phyloP scores from a whole-genome alignment of 2,888 invertebrate genomes.

The Cephus pygmeus region DNA sequence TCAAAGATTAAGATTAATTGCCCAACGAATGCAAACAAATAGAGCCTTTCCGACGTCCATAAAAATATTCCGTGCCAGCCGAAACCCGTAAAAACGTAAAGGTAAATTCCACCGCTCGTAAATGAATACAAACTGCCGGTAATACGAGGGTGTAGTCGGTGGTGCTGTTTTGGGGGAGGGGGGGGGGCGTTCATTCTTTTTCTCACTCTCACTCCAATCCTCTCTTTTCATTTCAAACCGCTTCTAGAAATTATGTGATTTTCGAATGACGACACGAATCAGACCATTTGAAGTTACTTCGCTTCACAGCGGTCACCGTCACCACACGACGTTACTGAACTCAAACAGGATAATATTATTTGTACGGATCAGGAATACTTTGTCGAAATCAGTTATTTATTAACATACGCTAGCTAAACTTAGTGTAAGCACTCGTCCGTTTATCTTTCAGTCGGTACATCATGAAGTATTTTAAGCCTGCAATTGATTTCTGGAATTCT shows the following conservation, averaged over 20 bases:
- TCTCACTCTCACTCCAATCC: neutral
- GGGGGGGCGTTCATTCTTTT: neutral
- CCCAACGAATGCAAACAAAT: conserved; percentile 9
- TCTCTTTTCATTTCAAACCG: neutral
- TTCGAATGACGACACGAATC: no score
- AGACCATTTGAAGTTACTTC: no score
- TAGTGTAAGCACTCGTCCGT: no score
- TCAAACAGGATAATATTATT: no score
- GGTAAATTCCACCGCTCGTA: conserved; percentile 18
- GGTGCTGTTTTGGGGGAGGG: neutral
- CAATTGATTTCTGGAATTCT: no score
- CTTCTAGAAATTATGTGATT: neutral
- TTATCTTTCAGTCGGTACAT: no score
- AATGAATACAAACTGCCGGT: conserved; percentile 24
- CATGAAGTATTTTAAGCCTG: no score
- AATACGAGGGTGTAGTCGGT: conserved; percentile 20
- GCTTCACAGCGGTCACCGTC: no score
- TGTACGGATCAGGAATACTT: no score
- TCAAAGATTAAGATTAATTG: conserved; percentile 20
- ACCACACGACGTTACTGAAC: no score
- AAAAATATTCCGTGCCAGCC: conserved; percentile 9
- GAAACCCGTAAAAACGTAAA: conserved; percentile 20
- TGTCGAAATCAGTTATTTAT: no score
- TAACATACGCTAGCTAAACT: no score
- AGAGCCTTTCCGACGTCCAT: conserved; percentile 9